Conservation (phyloP, 2,888 invertebrate genomes). For the Synergus itoensis region DNA sequence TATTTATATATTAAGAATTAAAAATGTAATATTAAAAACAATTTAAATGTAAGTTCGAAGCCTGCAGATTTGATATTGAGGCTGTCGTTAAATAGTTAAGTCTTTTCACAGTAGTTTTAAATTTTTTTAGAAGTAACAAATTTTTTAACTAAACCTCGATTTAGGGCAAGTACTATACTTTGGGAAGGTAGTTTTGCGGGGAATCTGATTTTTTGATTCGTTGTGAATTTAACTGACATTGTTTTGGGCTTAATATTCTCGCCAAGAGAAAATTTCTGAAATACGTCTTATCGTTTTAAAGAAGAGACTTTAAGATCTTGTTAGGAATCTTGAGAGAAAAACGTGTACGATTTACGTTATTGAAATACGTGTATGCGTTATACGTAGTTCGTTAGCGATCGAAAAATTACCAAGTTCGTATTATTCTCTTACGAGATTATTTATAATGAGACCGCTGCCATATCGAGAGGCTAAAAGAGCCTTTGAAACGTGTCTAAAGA, state of each 20-base stretch:
- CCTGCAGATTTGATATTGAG: no score
- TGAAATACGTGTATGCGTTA: slow-evolving; percentile 49
- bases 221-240: not conserved
- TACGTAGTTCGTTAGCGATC: slow-evolving; percentile 44
- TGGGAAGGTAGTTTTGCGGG: not conserved
- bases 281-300: not conserved
- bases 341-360: slow-evolving; percentile 46
- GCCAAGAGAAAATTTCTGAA: not conserved
- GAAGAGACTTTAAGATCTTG: not conserved
- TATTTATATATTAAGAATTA: no score
- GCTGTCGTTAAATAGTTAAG: no score
- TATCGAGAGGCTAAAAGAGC: slow-evolving; percentile 23
- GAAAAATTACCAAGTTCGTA: slow-evolving; percentile 47
- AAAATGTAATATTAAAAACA: no score
- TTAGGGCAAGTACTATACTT: not conserved
- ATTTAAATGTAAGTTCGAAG: no score
- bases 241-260: not conserved
- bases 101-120: no score
- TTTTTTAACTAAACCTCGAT: not conserved
- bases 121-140: no score
- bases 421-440: slow-evolving; percentile 44
- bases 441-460: slow-evolving; percentile 47
- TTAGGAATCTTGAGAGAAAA: slow-evolving; percentile 43
- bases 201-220: not conserved
- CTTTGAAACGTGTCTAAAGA: slow-evolving; percentile 45